Base-by-base conservation (phyloP, 2,888 invertebrate species). In the Brachylomia viminalis region DNA sequence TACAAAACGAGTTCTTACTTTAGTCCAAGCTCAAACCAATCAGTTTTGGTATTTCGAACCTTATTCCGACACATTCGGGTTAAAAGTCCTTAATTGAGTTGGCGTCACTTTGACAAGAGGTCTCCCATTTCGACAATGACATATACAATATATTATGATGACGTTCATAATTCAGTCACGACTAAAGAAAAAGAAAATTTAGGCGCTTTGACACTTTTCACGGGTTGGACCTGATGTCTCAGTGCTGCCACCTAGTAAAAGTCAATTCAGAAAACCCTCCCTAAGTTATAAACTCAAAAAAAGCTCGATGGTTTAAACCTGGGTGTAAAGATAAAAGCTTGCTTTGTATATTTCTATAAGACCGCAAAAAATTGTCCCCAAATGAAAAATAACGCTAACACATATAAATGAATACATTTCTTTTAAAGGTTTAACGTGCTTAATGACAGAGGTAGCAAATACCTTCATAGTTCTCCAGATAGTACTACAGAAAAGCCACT, bases 401-500 rank as follows among this genome's bases (percentile, higher is more conserved):
- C 15, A 49, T n/a, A 17, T 30, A 23, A 47, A 27, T 27, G 6
- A 52, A 49, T 23, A 52, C 5, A 23, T 70, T 84, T 84, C 42
- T 78, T 72, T 78, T 78, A 65, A 80, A 95, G 95, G 75, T 94
- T 94, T 80, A 77, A 91, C 23, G 78, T 88, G 0, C 90, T 88
- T 15, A 90, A 89, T 4, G 90, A 84, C 59, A 89, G 91, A 10
- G 88, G 87, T 76, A 94, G 93, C 86, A 94, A 95, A 75, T 95
- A 95, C 78, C 81, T 95, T 0, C 93, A 91, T 82, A 69, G 78
- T 15, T 59, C 80, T 0, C 47, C 85, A 0, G 95, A 93, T 11
- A 69, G 72, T 3, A 90, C 91, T 3, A 93, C 92, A 0, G 95
- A 95, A 56, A 90, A 82, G 8, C 95, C 95, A 0, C 84, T 94